Conservation (phyloP, 2,113 vertebrate species). For the Bubo blakistoni region DNA sequence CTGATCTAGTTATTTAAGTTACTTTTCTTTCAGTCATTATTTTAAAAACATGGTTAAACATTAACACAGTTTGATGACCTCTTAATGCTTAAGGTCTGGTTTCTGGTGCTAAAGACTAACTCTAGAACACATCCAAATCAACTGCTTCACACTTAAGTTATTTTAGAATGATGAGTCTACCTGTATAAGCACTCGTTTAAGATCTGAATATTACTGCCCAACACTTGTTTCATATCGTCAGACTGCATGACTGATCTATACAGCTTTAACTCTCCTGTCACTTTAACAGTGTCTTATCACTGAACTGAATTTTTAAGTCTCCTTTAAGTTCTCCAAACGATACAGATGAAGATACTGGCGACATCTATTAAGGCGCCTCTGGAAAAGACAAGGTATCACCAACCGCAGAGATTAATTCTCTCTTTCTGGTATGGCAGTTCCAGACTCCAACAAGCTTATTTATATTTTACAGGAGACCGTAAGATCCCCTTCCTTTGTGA, state of each 20-base stretch:
- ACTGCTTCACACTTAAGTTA: not conserved
- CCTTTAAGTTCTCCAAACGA: not conserved
- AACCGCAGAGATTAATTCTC: not conserved
- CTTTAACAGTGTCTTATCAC: not conserved
- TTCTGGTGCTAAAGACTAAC: not conserved
- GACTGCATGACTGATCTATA: not conserved
- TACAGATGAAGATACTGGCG: not conserved
- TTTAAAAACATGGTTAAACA: conserved; percentile 39
- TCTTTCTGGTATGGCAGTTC: not conserved
- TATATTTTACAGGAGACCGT: not conserved
- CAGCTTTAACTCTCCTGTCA: not conserved
- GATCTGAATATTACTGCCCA: not conserved
- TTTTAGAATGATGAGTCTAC: not conserved
- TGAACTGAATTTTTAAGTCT: not conserved
- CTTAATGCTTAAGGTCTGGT: not conserved
- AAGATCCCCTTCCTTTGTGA: not conserved
- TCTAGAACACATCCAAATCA: not conserved
- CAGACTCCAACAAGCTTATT: not conserved
- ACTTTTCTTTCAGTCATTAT: conserved; percentile 49
- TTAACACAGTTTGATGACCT: not conserved
- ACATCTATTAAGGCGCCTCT: not conserved
- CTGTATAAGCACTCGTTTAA: not conserved
- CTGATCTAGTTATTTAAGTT: conserved; percentile 46
- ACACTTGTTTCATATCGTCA: not conserved
- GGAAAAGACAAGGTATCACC: not conserved